Percentiles rank a stretch among this genome's conserved stretches.
These are phyloP conservation scores for Scomber scombrus DNA, from an alignment of 2,113 vertebrate species.

Conservation along the genomic window DNA sequence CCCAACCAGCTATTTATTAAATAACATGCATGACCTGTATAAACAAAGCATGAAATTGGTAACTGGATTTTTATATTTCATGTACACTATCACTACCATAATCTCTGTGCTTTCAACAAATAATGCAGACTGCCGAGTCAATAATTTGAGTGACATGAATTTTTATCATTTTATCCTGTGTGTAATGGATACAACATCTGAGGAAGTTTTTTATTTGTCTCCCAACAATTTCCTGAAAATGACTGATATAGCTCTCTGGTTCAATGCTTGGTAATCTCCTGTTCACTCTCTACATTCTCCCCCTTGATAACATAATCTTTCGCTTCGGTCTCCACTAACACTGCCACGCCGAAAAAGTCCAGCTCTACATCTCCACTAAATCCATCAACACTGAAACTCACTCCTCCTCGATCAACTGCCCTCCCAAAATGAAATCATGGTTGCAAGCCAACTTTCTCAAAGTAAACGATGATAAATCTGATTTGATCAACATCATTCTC, in stretches of 20 bases:
- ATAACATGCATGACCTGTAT: conserved; percentile 13
- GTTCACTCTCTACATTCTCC: no score
- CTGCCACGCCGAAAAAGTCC: no score
- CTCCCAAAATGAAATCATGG: background rate
- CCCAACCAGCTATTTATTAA: conserved; percentile 32
- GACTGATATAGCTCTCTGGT: background rate
- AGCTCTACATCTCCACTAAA: no score
- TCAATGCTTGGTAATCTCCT: no score
- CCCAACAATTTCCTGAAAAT: background rate
- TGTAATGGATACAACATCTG: background rate
- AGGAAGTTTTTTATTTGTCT: background rate
- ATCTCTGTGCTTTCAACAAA: background rate
- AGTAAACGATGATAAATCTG: background rate
- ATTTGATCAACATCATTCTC: background rate
- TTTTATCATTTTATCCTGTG: background rate
- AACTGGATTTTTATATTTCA: background rate
- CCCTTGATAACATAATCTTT: no score
- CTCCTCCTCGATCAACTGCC: no score
- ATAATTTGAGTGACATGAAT: no score
- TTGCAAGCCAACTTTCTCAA: background rate
- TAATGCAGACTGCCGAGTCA: background rate
- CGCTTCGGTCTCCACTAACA: no score
- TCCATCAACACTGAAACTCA: no score
- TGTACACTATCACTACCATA: background rate
- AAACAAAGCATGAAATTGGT: conserved; percentile 19